Evolutionary conservation across 2,888 invertebrate genomes (phyloP).

Genomic region (Lochmaea crataegi): DNA sequence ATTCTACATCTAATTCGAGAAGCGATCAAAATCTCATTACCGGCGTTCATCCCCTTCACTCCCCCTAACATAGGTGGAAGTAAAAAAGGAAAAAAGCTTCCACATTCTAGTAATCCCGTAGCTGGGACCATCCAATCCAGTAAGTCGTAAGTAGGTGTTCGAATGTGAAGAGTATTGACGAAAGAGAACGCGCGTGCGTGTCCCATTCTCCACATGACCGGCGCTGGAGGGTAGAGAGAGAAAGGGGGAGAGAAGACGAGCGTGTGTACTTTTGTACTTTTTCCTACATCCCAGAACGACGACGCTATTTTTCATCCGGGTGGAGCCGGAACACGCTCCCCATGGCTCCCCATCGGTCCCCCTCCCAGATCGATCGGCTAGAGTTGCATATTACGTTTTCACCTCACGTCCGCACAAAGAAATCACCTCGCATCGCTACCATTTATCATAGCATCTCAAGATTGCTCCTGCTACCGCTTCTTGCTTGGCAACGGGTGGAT

Average conservation of each 20-base stretch:
- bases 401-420: conserved; percentile 62
- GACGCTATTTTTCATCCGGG: conserved; percentile 65
- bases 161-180: conserved; percentile 65
- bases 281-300: conserved; percentile 58
- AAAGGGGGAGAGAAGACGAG: conserved; percentile 54
- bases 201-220: conserved; percentile 59
- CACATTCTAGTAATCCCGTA: conserved; percentile 36
- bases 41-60: conserved; percentile 26
- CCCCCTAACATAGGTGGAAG: conserved; percentile 34
- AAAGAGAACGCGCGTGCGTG: conserved; percentile 61
- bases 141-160: conserved; percentile 62
- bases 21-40: conserved; percentile 41
- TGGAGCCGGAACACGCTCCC: conserved; percentile 58
- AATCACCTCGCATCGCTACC: conserved; percentile 60
- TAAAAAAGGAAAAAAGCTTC: conserved; percentile 35
- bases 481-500: conserved; percentile 44
- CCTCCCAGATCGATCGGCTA: conserved; percentile 55
- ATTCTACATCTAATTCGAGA: conserved; percentile 35
- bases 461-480: conserved; percentile 38
- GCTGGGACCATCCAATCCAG: conserved; percentile 55
- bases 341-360: conserved; percentile 17
- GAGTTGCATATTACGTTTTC: conserved; percentile 58
- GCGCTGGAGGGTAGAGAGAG: conserved; percentile 45
- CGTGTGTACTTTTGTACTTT: conserved; percentile 63
- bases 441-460: conserved; percentile 58